Evolutionary conservation across 37 sponge, comb jelly and placozoan genomes (phyloP), one percentile per base, ranked within the genome.

Genomic region (Beroe forskalii): DNA sequence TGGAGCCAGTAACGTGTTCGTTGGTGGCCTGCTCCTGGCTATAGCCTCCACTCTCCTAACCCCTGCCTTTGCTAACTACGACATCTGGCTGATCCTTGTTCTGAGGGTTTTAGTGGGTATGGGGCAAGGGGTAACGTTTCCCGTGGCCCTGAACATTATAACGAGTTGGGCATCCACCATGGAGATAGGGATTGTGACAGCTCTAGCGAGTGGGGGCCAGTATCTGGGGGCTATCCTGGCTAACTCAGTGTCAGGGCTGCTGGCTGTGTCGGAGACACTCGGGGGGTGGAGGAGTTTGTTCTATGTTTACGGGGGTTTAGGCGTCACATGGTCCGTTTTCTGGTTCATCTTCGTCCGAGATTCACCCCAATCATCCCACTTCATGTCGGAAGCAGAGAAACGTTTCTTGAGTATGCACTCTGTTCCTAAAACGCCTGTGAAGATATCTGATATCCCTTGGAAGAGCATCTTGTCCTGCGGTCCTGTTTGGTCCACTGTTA

Each of bases 251-350:
- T 80, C 86, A 20, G 86, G 86, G 24, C 4, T 80, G 30, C 48
- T 80, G 8, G 55, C 55, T 44, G 20, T 48, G 2, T 4, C 30
- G 4, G 4, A 38, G 24, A 42, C 41, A n/a, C 27, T 80, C 6
- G 86, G 86, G 30, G 86, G 86, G 24, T 80, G 86, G 86, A 43
- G 48, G 38, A 80, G 86, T 43, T 23, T 80, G 22, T 80, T 80
- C 55, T 80, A 80, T 27, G 86, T 80, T 23, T 80, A 80, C 35
- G 86, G 55, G n/a, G 86, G 55, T 1, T 30, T 39, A 1, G 86
- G 86, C 0, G 55, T 80, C 3, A 8, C 41, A 43, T 80, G 86
- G 86, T 22, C 55, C 27, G 22, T 80, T 2, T 48, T 80, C 0
- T 80, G 86, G 86, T 80, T 80, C 30, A 22, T 22, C 55, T 44